phyloP scores from a whole-genome alignment of 2,113 vertebrate species.

The Alethe castanea region DNA sequence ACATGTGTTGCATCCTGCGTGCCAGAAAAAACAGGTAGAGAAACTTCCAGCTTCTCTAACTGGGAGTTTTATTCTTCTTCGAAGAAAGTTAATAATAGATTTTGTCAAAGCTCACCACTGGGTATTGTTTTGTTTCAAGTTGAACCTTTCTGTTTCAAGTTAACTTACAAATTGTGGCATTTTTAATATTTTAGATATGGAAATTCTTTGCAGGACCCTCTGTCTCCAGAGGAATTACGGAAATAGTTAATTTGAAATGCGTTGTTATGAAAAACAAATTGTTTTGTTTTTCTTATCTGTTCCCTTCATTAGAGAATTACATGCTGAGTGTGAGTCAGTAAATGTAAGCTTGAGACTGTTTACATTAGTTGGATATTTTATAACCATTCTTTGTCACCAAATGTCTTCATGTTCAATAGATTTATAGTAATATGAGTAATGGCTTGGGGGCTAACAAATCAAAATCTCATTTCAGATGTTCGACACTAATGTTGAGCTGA shows the following conservation, averaged over 20 bases:
- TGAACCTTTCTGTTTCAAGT: background rate
- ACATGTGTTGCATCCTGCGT: background rate
- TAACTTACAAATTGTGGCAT: background rate
- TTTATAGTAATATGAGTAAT: slow-evolving; percentile 80
- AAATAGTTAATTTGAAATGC: slow-evolving; percentile 11
- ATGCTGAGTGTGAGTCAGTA: slow-evolving; percentile 37
- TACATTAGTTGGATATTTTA: slow-evolving; percentile 63
- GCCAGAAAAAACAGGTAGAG: background rate
- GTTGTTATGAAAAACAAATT: background rate
- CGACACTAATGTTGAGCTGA: slow-evolving; percentile 81
- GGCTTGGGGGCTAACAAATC: slow-evolving; percentile 83
- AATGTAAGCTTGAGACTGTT: slow-evolving; percentile 53
- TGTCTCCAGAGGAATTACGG: background rate
- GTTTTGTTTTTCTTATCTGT: slow-evolving; percentile 27
- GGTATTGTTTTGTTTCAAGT: background rate
- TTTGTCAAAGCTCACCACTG: background rate
- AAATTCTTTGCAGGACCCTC: background rate
- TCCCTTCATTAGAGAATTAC: slow-evolving; percentile 51
- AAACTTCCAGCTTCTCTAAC: background rate
- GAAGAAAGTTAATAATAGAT: background rate
- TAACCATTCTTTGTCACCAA: slow-evolving; percentile 67
- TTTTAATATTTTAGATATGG: background rate
- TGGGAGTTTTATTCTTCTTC: background rate
- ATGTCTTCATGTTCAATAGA: slow-evolving; percentile 75
- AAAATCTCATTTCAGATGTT: slow-evolving; percentile 87